Conservation (phyloP, 1,140 invertebrate genomes). For the Adoxophyes honmai region DNA sequence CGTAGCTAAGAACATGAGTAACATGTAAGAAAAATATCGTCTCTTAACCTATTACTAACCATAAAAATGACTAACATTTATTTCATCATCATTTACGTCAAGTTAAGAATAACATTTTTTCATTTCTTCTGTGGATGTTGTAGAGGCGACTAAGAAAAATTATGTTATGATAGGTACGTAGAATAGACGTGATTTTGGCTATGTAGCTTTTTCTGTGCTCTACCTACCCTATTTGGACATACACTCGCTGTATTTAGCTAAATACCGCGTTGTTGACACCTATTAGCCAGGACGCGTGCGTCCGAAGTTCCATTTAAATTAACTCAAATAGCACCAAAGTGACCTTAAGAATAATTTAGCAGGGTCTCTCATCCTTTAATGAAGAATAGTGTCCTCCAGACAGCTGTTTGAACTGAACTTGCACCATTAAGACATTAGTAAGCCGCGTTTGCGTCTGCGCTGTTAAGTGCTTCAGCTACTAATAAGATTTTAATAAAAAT, state of each 20-base stretch:
- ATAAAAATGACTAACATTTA: too few relatives aligned
- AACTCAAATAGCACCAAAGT: slow-evolving; percentile 61
- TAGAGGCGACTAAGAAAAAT: too few relatives aligned
- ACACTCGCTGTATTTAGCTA: neutral
- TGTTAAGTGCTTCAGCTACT: neutral
- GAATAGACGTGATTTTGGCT: too few relatives aligned
- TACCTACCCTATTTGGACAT: too few relatives aligned
- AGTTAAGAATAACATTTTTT: too few relatives aligned
- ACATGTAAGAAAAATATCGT: too few relatives aligned
- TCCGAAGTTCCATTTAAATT: slow-evolving; percentile 62
- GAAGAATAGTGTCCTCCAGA: slow-evolving; percentile 64
- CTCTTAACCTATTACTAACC: too few relatives aligned
- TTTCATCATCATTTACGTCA: too few relatives aligned
- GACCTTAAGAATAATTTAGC: slow-evolving; percentile 69
- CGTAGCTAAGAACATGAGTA: too few relatives aligned
- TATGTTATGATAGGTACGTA: too few relatives aligned
- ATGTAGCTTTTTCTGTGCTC: too few relatives aligned
- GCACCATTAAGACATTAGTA: slow-evolving; percentile 67
- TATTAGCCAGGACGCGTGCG: neutral
- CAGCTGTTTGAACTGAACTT: slow-evolving; percentile 61
- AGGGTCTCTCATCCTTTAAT: slow-evolving; percentile 53
- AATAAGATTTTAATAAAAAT: neutral
- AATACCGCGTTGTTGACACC: neutral
- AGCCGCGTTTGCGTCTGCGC: slow-evolving; percentile 24
- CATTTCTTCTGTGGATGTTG: too few relatives aligned